These are phyloP conservation scores for Myocastor coypus DNA, from an alignment of 2,113 vertebrate species.

Conservation along the genomic window DNA sequence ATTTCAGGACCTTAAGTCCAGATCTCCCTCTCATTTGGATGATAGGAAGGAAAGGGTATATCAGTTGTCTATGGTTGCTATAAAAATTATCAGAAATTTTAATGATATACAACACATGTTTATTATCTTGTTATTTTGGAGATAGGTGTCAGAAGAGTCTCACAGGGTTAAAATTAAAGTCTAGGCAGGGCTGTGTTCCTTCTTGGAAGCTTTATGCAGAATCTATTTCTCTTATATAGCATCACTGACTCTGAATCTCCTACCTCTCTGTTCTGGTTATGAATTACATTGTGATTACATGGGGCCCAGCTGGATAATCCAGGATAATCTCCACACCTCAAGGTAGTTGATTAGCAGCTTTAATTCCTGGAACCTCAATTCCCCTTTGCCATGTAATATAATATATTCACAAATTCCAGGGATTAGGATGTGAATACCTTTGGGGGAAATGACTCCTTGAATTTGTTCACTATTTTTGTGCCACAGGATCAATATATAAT, in stretches of 20 bases:
- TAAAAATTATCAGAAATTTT: slow-evolving; percentile 3
- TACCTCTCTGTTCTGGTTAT: background rate
- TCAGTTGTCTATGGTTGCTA: background rate
- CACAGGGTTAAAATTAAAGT: background rate
- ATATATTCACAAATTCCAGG: background rate
- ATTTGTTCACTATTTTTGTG: slow-evolving; percentile 45
- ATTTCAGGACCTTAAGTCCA: slow-evolving; percentile 2
- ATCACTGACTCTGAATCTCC: background rate
- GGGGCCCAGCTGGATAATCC: background rate
- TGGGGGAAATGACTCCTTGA: slow-evolving; percentile 18
- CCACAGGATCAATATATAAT: slow-evolving; percentile 52
- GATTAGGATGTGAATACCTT: background rate
- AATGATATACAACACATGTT: background rate
- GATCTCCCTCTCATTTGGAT: slow-evolving; percentile 26
- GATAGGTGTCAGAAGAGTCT: background rate
- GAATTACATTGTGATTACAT: slow-evolving; percentile 29
- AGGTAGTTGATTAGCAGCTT: slow-evolving; percentile 34
- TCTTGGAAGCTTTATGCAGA: background rate
- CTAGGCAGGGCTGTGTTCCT: background rate
- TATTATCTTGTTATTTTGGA: slow-evolving; percentile 12
- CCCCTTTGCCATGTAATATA: background rate
- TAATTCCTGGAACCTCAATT: slow-evolving; percentile 44
- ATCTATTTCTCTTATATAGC: background rate
- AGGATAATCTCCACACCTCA: slow-evolving; percentile 44
- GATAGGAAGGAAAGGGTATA: background rate